Evolutionary conservation across 2,797 vertebrate species (phyloP), one percentile per base, ranked within the genome.

Genomic region (Oryzias dopingdopingensis): DNA sequence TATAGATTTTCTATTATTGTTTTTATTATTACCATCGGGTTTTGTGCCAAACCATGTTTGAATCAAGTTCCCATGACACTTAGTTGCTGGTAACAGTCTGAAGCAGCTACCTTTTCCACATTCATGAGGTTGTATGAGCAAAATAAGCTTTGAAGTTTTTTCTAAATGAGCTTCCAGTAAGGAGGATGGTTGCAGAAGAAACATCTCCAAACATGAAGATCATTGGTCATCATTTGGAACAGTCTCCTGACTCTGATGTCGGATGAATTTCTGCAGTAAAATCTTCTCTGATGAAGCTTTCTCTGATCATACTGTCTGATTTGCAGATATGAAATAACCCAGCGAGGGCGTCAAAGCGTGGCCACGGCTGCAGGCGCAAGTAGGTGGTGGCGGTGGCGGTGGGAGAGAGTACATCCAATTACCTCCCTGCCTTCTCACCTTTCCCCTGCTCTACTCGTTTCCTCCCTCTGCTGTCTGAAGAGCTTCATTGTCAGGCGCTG

Each of bases 331-430:
- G 65, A 80, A 68, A 80, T 83, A 75, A 80, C 71, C 64, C 40
- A 49, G 56, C 5, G 62, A 67, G 56, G 14, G 75, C 67, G 72
- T 83, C 76, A 81, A 79, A 81, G 75, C 56, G 42, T 43, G 48
- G 51, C 1, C 40, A 69, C 62, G 55, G 76, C 58, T 62, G 79
- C 77, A 74, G 77, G 65, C 53, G 47, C 4, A 4, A 18, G 40
- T 2, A 6, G 20, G 23, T 20, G 26, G 49, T 7, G 22, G 53
- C 17, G 5, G 16, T 14, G 49, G 7, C 20, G 20, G 20, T 22
- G 20, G 26, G 41, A 45, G 16, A 37, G 49, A 57, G 26, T 63
- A 55, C 51, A 32, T 58, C 48, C 54, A 61, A 60, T 79, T 67
- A 76, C 57, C 65, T 69, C 42, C 22, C 32, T 44, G 37, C 53